Evolutionary conservation across 1,140 invertebrate species (phyloP), one percentile per base, ranked within the genome.

Genomic region (Brachionus koreanus): DNA sequence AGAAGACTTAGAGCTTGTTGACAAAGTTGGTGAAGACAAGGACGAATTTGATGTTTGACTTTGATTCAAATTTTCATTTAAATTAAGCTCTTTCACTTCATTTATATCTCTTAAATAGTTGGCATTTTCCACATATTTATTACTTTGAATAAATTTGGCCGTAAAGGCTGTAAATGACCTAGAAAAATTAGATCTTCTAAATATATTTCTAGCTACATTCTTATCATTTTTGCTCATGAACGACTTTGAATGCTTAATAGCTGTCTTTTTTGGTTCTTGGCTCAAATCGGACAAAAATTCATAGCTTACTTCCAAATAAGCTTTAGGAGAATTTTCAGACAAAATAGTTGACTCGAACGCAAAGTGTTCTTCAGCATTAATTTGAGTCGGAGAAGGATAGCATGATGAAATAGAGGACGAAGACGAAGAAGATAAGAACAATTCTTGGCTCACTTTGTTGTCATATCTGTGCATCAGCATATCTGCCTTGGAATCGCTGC

Each of bases 241-340:
- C 37, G 69, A 74, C 23, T 74, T 74, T 43, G 69, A 74, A 49
- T 74, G 69, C 46, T 74, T 74, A 23, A 74, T 46, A 4, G 19
- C 9, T 19, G 19, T 3, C 13, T 74, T 74, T 46, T 43, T 74
- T 13, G 9, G 23, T 19, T 74, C 69, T 46, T 46, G 37, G 16
- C 39, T 46, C 39, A 74, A 46, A 74, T 74, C 69, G 69, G 69
- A 74, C 42, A 74, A 74, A 74, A 74, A 74, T 29, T 74, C 69
- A 74, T 74, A 74, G 43, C 69, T 74, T 16, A 74, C 42, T 25
- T 74, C 69, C 19, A 46, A 29, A 39, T 29, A 74, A 12, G 65
- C 65, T 19, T 69, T 69, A 2, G 33, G 33, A 16, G 63, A 1
- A n/a, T 19, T 72, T 16, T 74, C 39, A 23, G 69, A 46, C 43